Conservation (phyloP, 2,888 invertebrate genomes). For the Catotricha subobsoleta region DNA sequence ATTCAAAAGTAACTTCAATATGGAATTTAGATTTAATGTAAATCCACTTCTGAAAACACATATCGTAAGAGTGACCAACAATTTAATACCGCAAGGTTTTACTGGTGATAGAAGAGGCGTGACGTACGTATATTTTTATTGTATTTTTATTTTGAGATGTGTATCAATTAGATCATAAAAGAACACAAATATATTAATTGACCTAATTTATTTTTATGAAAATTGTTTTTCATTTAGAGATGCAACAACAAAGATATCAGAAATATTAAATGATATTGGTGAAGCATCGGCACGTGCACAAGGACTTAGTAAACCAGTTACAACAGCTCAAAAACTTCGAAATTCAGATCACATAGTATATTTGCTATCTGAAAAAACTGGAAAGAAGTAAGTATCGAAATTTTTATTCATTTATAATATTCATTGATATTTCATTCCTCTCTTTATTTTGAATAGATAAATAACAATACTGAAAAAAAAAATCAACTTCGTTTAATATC, state of each 20-base stretch:
- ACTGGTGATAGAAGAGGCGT: conserved; percentile 33
- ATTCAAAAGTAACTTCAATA: too few species aligned
- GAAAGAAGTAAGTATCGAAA: conserved; percentile 35
- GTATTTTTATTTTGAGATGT: neutral
- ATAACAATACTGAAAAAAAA: too few species aligned
- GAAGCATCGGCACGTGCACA: conserved; percentile 56
- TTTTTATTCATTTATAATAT: neutral
- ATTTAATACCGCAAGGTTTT: conserved; percentile 35
- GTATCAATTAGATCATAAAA: neutral
- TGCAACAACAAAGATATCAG: conserved; percentile 38
- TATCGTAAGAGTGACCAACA: conserved; percentile 33
- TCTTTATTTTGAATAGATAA: too few species aligned
- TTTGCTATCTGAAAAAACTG: conserved; percentile 27
- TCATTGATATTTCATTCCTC: neutral
- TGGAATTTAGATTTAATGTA: conserved; percentile 38
- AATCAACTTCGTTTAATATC: too few species aligned
- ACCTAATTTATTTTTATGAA: neutral
- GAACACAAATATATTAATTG: too few species aligned
- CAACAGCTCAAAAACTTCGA: conserved; percentile 47
- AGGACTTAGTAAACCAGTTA: conserved; percentile 53
- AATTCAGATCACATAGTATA: conserved; percentile 32
- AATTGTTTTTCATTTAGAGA: conserved; percentile 29
- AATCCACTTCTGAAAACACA: conserved; percentile 33
- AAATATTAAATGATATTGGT: conserved; percentile 51
- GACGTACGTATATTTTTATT: conserved; percentile 23